phyloP scores from a whole-genome alignment of 2,797 vertebrate species.

The Macropodus opercularis region DNA sequence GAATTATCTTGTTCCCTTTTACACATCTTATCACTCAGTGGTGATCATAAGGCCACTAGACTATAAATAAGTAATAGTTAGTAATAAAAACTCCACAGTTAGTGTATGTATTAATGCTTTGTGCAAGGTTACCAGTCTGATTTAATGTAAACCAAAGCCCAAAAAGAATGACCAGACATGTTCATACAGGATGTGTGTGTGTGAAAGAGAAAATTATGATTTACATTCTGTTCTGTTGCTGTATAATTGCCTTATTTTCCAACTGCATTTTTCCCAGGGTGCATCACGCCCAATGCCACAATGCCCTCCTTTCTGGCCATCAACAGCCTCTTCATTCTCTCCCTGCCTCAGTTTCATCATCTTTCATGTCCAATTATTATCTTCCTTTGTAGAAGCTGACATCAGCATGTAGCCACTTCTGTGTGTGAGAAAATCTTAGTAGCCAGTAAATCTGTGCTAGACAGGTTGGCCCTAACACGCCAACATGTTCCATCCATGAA shows the following conservation, averaged over 20 bases:
- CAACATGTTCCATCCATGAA: slow-evolving; percentile 32
- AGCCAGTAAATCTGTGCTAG: background rate
- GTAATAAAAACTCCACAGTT: too few species aligned
- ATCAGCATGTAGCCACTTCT: slow-evolving; percentile 38
- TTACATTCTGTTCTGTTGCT: slow-evolving; percentile 42
- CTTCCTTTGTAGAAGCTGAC: slow-evolving; percentile 46
- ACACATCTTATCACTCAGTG: slow-evolving; percentile 47
- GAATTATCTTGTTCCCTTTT: slow-evolving; percentile 59
- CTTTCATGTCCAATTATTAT: slow-evolving; percentile 52
- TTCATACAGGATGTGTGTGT: slow-evolving; percentile 40
- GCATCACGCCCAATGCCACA: slow-evolving; percentile 69
- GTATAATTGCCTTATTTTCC: slow-evolving; percentile 50
- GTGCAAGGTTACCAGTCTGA: slow-evolving; percentile 1
- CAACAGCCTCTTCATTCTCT: slow-evolving; percentile 62
- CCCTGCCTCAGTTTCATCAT: slow-evolving; percentile 36
- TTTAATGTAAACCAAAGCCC: background rate
- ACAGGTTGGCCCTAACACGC: slow-evolving; percentile 51
- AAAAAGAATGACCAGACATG: too few species aligned
- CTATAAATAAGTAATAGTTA: too few species aligned
- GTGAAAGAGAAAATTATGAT: slow-evolving; percentile 27
- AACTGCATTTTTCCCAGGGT: slow-evolving; percentile 48
- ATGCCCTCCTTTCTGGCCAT: slow-evolving; percentile 66
- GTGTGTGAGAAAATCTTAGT: background rate
- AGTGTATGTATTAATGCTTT: too few species aligned
- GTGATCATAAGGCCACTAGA: slow-evolving; percentile 52